A percentile compares a stretch with the other conserved stretches of the same genome.
phyloP scores from a whole-genome alignment of 2,113 vertebrate species.

The Chitala chitala region DNA sequence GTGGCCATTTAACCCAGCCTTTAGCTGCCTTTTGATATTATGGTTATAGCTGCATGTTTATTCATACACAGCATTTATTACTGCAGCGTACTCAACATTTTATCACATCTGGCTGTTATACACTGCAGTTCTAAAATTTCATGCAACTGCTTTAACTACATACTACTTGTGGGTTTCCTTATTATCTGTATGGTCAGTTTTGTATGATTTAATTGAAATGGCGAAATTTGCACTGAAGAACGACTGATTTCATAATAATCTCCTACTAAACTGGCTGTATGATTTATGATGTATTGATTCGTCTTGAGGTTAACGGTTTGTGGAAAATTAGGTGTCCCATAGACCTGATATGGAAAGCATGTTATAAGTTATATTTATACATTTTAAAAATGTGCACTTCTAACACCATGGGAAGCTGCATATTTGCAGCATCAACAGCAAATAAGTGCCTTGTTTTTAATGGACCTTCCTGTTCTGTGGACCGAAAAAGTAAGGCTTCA shows the following conservation, averaged over 20 bases:
- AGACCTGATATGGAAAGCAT: not conserved
- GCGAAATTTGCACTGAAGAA: constrained; percentile 5
- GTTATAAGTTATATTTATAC: no score
- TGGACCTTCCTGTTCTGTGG: not conserved
- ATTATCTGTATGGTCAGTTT: not conserved
- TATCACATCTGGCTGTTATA: no score
- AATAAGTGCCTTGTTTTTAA: not conserved
- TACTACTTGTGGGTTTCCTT: not conserved
- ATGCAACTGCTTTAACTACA: not conserved
- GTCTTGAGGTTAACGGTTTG: constrained; percentile 7
- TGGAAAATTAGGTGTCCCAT: not conserved
- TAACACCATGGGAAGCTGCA: no score
- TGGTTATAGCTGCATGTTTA: no score
- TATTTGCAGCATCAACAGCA: no score
- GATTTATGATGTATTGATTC: constrained; percentile 1
- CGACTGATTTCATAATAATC: constrained; percentile 2
- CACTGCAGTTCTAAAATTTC: no score
- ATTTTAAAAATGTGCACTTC: no score
- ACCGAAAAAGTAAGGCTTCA: no score
- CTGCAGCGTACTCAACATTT: no score
- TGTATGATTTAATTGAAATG: not conserved
- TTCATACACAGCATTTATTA: no score
- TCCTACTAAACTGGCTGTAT: not conserved
- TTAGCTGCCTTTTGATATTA: no score
- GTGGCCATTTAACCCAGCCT: no score